Evolutionary conservation across 64 coral and sea anemone species (phyloP).

Genomic region (Stichodactyla helianthus): DNA sequence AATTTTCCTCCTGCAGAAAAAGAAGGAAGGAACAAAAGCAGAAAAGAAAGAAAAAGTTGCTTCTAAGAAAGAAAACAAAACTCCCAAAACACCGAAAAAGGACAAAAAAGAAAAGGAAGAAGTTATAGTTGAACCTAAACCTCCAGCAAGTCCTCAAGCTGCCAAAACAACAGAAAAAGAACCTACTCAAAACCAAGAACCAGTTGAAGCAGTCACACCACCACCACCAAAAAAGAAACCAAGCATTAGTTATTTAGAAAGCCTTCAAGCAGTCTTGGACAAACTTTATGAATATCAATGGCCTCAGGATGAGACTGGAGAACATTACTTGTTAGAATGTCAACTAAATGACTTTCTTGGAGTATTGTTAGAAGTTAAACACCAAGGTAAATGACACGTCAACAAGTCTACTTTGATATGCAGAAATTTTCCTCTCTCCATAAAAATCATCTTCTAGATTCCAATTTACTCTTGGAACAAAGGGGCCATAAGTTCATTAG

Average conservation of each 20-base stretch:
- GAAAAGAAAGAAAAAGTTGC: conserved; percentile 15
- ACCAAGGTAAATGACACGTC: conserved; percentile 43
- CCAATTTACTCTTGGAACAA: too few species aligned
- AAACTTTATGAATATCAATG: conserved; percentile 73
- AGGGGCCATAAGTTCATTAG: too few species aligned
- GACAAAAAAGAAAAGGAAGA: conserved; percentile 27
- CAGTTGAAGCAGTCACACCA: not conserved
- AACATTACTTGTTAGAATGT: conserved; percentile 59
- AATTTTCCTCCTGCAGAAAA: not conserved
- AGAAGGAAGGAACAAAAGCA: not conserved
- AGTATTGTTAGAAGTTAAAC: conserved; percentile 43
- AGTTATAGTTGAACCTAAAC: not conserved
- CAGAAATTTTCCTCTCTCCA: too few species aligned
- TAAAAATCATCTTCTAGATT: too few species aligned
- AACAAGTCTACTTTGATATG: too few species aligned
- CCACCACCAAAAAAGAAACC: conserved; percentile 14
- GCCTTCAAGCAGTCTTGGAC: conserved; percentile 17
- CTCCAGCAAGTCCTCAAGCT: not conserved
- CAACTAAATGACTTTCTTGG: conserved; percentile 75
- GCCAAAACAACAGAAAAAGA: not conserved
- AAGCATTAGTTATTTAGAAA: conserved; percentile 10
- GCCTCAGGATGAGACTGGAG: conserved; percentile 70
- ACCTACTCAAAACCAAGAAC: not conserved
- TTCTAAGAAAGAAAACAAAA: conserved; percentile 18
- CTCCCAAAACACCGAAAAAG: conserved; percentile 13